A percentile compares a stretch with the other conserved stretches of the same genome.
phyloP scores from a whole-genome alignment of 2,113 vertebrate genomes.

The Cryptomyrus ogoouensis region DNA sequence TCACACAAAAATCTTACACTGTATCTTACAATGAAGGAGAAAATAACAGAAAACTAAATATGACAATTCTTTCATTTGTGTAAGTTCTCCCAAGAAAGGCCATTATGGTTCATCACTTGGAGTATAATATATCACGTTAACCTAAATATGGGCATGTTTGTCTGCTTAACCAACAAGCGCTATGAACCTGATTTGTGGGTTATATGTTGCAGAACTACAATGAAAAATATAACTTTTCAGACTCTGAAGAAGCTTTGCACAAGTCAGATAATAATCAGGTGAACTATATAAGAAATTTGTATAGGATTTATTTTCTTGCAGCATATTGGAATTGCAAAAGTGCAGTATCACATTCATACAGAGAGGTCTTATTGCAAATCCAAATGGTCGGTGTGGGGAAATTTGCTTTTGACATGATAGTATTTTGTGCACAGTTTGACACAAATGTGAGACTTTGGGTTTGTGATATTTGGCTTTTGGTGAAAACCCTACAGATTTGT shows the following conservation, averaged over 20 bases:
- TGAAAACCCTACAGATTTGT: background rate
- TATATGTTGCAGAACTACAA: conserved; percentile 58
- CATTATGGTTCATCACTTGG: conserved; percentile 56
- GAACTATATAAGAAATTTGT: conserved; percentile 65
- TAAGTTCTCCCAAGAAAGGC: conserved; percentile 60
- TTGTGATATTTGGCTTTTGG: conserved; percentile 17
- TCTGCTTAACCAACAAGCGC: conserved; percentile 59
- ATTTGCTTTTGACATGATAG: conserved; percentile 51
- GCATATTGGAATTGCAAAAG: conserved; percentile 68
- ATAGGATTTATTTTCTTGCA: conserved; percentile 64
- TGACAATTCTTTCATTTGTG: conserved; percentile 47
- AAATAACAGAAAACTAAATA: background rate
- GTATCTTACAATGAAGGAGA: conserved; percentile 42
- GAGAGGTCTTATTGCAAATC: conserved; percentile 59
- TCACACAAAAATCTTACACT: conserved; percentile 59
- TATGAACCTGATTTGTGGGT: conserved; percentile 60
- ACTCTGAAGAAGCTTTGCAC: conserved; percentile 65
- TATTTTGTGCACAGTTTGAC: conserved; percentile 46
- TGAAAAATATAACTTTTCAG: conserved; percentile 54
- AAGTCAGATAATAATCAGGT: conserved; percentile 66
- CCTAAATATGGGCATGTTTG: conserved; percentile 54
- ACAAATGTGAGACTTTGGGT: conserved; percentile 4
- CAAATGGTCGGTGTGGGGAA: conserved; percentile 46
- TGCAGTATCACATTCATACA: conserved; percentile 64
- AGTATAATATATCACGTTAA: conserved; percentile 61